Evolutionary conservation across 1,140 invertebrate genomes (phyloP), one percentile per base, ranked within the genome.

Genomic region (Drosophila prosaltans): DNA sequence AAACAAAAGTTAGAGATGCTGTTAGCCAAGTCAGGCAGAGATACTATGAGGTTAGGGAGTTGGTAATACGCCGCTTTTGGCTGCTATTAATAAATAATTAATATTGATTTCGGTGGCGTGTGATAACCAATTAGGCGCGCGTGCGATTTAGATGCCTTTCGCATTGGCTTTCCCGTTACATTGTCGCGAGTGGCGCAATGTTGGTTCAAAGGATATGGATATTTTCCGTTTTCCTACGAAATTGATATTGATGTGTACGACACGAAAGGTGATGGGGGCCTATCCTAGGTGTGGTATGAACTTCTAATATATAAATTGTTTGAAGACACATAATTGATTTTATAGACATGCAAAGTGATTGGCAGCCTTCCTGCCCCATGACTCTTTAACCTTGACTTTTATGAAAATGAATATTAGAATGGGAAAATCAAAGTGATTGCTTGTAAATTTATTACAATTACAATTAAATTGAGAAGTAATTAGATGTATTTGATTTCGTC

Each of bases 51-150:
- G 32, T 55, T 10, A n/a, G 51, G 11, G 30, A 10, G 51, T 64
- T 60, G 57, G 43, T 61, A 76, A 66, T 58, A 66, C 41, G 4
- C 39, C 21, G 39, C 65, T 43, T 7, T 45, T 11, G 54, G 54
- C 16, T 16, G 62, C 65, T 51, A 61, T 79, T 74, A 71, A 74
- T 78, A 80, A 75, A 72, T 78, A 78, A 72, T 72, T 74, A 77
- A 70, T 74, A 78, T 80, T 67, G 72, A 80, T 80, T 80, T 74
- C 45, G 45, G 48, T 62, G 71, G 63, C 45, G 41, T 63, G 65
- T 72, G 65, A 76, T 71, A 64, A 65, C 65, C 65, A 72, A 79
- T 81, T 65, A 65, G 62, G 40, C 28, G 43, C 36, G 32, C 58
- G 26, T 58, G 41, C 2, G 11, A 60, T 51, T 73, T 68, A 51